Conservation (phyloP, 1,140 invertebrate species). For the Bombus breviceps region DNA sequence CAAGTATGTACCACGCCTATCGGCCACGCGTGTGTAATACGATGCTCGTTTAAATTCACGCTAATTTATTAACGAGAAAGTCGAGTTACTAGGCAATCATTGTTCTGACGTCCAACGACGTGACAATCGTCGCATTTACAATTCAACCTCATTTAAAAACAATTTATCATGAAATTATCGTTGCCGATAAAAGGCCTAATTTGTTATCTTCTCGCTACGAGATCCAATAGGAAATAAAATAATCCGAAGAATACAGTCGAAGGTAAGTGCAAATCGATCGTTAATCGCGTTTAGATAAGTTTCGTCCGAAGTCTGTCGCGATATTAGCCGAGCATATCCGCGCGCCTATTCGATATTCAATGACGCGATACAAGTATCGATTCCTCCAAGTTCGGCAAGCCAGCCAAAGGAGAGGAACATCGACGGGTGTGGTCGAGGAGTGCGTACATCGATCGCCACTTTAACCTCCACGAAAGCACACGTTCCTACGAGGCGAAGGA, state of each 20-base stretch:
- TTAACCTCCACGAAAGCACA: slow-evolving; percentile 62
- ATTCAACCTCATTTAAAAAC: slow-evolving; percentile 12
- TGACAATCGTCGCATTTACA: not conserved
- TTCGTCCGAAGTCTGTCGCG: not conserved
- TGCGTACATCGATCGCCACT: slow-evolving; percentile 70
- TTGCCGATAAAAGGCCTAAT: not conserved
- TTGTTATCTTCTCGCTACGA: not conserved
- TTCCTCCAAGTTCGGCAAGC: slow-evolving; percentile 65
- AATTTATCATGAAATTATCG: not conserved
- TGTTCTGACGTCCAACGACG: not conserved
- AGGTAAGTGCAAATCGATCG: not conserved
- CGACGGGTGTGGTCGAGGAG: slow-evolving; percentile 69
- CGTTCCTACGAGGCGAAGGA: slow-evolving; percentile 47
- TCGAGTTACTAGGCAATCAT: not conserved
- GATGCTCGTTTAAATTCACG: slow-evolving; percentile 21
- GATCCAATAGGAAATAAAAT: not conserved
- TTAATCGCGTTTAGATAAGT: not conserved
- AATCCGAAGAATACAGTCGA: no score
- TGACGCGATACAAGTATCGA: slow-evolving; percentile 62
- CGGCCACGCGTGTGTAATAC: not conserved
- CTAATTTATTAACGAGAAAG: slow-evolving; percentile 41
- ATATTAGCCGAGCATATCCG: slow-evolving; percentile 10
- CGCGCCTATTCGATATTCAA: slow-evolving; percentile 37
- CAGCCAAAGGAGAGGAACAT: slow-evolving; percentile 66
- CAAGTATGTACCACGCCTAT: slow-evolving; percentile 46